Evolutionary conservation across 2,888 invertebrate genomes (phyloP), one percentile per base, ranked within the genome.

Genomic region (Orchesellides sinensis): DNA sequence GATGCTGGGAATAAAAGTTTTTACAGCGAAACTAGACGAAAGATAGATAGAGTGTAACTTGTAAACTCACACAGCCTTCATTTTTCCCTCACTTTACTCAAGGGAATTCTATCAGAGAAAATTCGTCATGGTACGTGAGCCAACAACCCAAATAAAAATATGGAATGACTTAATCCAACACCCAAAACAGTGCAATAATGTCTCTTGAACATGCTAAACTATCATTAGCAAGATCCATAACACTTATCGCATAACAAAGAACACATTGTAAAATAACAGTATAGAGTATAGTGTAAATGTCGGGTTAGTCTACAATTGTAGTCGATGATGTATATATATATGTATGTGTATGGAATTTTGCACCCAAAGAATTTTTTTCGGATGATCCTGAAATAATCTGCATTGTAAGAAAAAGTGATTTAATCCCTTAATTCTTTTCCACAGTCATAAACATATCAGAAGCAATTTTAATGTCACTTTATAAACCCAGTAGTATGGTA

Each of bases 161-260:
- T 79, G 70, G 79, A 79, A 79, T 79, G 79, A 70, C 79, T 79
- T 70, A 79, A 79, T 79, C 79, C 70, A 79, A 79, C 70, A 70
- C 63, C 70, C 70, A 69, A 70, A 79, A 79, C 69, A 79, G 70
- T 70, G 79, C 79, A 79, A 79, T 79, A 79, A 79, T 79, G 79
- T 79, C 69, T 70, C 63, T 35, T 47, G 54, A 79, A 70, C 79
- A 79, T 79, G 79, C 79, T 70, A 79, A 70, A 70, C 63, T 40
- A 79, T 79, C 79, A 79, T 79, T 79, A 79, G 70, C 63, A 65
- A 52, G 79, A 79, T 79, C 70, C 79, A 79, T 79, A 79, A 79
- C 79, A 79, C 70, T 79, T 79, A 79, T 70, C 70, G 35, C 70
- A 59, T 47, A n/a, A 61, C 63, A 25, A 25, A 49, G 59, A 40